Base-by-base conservation (phyloP, 2,113 vertebrate species). In the Alligator mississippiensis region DNA sequence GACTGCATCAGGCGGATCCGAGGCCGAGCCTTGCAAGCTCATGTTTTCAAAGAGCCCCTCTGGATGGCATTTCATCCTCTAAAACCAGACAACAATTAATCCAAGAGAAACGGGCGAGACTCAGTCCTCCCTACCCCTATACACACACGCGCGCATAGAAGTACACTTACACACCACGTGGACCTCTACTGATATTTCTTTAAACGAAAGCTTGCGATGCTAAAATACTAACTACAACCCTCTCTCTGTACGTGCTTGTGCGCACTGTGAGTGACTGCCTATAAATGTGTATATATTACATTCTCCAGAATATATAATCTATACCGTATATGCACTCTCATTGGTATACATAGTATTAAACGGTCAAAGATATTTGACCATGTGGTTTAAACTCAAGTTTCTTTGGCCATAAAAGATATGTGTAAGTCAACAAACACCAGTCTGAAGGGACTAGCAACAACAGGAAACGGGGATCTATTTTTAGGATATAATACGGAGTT, bases 401-500 rank as follows among this genome's bases (percentile, higher is more conserved):
- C 77, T 84, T 62, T 75, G 95, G 88, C 86, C 58, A 92, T 5
- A 79, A 76, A 94, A 91, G 88, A 83, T 75, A 87, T 85, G 93
- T 90, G 83, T 90, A 89, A 85, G 86, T 83, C 80, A 62, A 25
- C 87, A 97, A 93, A 94, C 90, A 93, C 87, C 87, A 90, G 89
- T 77, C 47, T 58, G 82, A 94, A 96, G 68, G 89, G 91, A 89
- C 88, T 95, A 91, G 93, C 78, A 97, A 90, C 93, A 96, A 97
- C 97, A 98, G 98, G 98, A 98, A 98, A 93, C 59, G 11, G 88
- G 76, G n/a, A 72, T 93, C 97, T 98, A 98, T 98, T 98, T 98
- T 98, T 98, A 98, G 98, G 96, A 62, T 84, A 95, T 96, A 98
- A 97, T 96, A 94, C 95, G 92, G 96, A 97, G 96, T 93, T 96